Evolutionary conservation across 2,113 vertebrate species (phyloP), one percentile per base, ranked within the genome.

Genomic region (Brachionichthys hirsutus): DNA sequence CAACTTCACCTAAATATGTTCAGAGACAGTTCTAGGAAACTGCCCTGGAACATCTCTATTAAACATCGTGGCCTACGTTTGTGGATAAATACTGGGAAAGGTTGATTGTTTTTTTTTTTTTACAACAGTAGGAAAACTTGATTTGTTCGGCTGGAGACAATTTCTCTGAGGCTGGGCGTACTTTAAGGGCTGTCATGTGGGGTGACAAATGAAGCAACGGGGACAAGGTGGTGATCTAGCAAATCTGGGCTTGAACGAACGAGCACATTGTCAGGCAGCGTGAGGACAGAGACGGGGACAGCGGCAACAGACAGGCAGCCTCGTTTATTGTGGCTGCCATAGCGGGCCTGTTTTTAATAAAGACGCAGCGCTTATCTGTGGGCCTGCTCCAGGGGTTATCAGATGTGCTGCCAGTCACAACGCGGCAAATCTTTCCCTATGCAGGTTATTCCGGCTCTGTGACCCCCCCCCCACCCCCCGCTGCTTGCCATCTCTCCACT

Each of bases 371-470:
- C 88, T 89, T 89, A 91, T 89, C 88, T 85, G 61, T 65, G 46
- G 77, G 73, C 72, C 79, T 77, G 83, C 86, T 80, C 67, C 77
- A 78, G 76, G 63, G 78, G 78, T 85, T 86, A 90, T 91, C 89
- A 85, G 89, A 90, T 87, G 78, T 70, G 79, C 81, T 84, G 85
- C 83, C 85, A 88, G 81, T 89, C 88, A n/a, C n/a, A 89, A 68
- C 75, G 50, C 74, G 0, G 45, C 73, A 78, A 83, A 88, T 90
- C 85, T 75, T 60, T 73, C 78, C 77, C 71, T 65, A 74, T 78
- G 83, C 86, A 85, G 66, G 82, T 81, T 85, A 78, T 88, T 88
- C 84, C 54, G 77, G 45, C 66, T 78, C 63, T 64, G 78, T 49
- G 68, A 62, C 85, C 77, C 54, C 56, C 38, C 68, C 70, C 62